phyloP scores from a whole-genome alignment of 2,113 vertebrate genomes.

The Bos taurus region ARS-UCD2.0 NC_037332.1:48195001-48195500 shows the following conservation, averaged over 20 bases:
- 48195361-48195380: background rate
- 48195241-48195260: constrained; percentile 13
- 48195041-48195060: background rate
- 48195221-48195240: background rate
- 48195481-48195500: background rate
- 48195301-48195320: background rate
- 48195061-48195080: background rate
- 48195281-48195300: constrained; percentile 9
- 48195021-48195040: background rate
- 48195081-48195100: background rate
- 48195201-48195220: background rate
- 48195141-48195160: background rate
- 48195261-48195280: background rate
- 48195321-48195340: background rate
- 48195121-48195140: background rate
- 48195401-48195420: constrained; percentile 15
- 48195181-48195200: background rate
- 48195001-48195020: background rate
- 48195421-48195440: background rate
- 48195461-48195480: background rate
- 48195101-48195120: constrained; percentile 13
- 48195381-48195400: background rate
- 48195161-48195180: background rate
- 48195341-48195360: constrained; percentile 3
- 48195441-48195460: background rate